phyloP scores from a whole-genome alignment of 1,140 invertebrate species.

The Drosophila baimaii region DNA sequence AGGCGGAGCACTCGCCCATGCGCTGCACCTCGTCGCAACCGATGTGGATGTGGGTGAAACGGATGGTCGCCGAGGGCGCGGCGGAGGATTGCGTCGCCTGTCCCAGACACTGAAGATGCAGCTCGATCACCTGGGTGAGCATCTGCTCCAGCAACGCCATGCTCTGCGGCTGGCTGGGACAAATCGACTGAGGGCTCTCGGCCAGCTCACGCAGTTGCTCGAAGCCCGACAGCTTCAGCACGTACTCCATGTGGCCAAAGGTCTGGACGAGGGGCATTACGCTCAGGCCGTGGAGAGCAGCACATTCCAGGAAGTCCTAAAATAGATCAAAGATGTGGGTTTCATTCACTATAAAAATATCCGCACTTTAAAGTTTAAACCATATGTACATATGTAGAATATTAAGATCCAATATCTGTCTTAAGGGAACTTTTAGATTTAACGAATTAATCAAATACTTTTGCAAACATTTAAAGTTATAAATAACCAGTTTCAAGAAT shows the following conservation, averaged over 20 bases:
- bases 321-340: neutral
- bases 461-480: neutral
- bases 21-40: conserved; percentile 94
- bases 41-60: conserved; percentile 90
- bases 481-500: too few species aligned
- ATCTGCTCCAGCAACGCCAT: conserved; percentile 90
- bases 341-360: too few species aligned
- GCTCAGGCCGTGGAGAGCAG: conserved; percentile 87
- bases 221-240: conserved; percentile 92
- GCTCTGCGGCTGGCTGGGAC: conserved; percentile 91
- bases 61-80: conserved; percentile 84
- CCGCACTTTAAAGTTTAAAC: too few species aligned
- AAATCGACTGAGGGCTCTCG: conserved; percentile 92
- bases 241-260: conserved; percentile 97
- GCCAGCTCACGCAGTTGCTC: conserved; percentile 91
- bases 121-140: conserved; percentile 90
- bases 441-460: too few species aligned
- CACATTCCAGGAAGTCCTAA: conserved; percentile 84
- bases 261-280: conserved; percentile 97
- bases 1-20: conserved; percentile 91
- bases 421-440: too few species aligned
- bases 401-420: too few species aligned
- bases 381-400: too few species aligned
- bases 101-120: conserved; percentile 60
- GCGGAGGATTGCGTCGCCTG: conserved; percentile 49